phyloP scores from a whole-genome alignment of 2,888 invertebrate genomes.

The Steinernema carpocapsae region DNA sequence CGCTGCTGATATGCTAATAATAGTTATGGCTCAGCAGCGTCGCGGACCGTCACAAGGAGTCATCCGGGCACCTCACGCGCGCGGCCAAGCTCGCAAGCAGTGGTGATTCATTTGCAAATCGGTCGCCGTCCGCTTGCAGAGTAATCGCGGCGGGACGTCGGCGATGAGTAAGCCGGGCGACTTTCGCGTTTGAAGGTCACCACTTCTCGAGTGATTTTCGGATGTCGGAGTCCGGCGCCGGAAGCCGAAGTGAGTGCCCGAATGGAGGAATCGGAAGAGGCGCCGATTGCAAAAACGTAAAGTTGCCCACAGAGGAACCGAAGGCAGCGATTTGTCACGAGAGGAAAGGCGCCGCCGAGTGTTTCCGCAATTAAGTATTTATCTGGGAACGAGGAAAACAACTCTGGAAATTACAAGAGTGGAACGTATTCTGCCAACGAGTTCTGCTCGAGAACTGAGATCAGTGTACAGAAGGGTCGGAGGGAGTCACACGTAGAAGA shows the following conservation, averaged over 20 bases:
- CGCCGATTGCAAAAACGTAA: too few relatives aligned
- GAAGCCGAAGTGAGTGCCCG: too few relatives aligned
- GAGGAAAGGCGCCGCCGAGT: not conserved
- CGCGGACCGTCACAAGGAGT: too few relatives aligned
- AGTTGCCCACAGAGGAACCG: too few relatives aligned
- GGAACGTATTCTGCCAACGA: not conserved
- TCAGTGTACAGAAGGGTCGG: not conserved
- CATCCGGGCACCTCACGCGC: constrained; percentile 4
- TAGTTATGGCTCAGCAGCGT: too few relatives aligned
- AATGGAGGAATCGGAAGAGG: too few relatives aligned
- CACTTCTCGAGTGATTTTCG: not conserved
- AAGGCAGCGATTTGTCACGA: not conserved
- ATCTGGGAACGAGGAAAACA: constrained; percentile 25
- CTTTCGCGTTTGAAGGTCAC: not conserved
- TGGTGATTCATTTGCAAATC: not conserved
- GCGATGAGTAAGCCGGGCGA: not conserved
- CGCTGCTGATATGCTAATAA: too few relatives aligned
- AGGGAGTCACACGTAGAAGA: constrained; percentile 83
- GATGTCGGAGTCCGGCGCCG: not conserved
- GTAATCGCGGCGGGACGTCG: constrained; percentile 19
- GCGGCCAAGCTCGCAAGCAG: constrained; percentile 1
- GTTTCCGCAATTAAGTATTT: constrained; percentile 32
- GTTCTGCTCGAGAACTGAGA: constrained; percentile 20
- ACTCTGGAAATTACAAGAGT: not conserved
- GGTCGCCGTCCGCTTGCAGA: not conserved